Conservation (phyloP, 2,797 vertebrate species). For the Anas flavirostris region DNA sequence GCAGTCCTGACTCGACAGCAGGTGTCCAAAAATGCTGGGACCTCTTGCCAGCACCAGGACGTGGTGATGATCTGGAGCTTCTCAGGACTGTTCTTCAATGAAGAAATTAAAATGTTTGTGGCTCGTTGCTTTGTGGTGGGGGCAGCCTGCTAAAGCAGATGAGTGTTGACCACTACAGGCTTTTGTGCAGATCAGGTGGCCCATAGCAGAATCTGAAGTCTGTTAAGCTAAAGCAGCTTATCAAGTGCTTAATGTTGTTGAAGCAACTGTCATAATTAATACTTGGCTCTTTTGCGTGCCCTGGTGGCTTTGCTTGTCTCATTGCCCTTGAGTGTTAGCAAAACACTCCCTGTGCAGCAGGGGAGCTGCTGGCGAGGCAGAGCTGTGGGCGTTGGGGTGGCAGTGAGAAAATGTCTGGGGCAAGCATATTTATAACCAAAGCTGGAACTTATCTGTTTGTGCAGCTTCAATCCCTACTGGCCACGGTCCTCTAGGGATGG, state of each 20-base stretch:
- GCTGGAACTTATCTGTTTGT: background rate
- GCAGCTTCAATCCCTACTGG: background rate
- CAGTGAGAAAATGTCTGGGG: background rate
- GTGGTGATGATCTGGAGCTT: background rate
- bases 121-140: background rate
- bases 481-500: background rate
- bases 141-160: accelerated
- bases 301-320: background rate
- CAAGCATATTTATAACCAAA: background rate
- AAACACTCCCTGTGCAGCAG: background rate
- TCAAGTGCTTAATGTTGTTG: background rate
- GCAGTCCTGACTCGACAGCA: background rate
- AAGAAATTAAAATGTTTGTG: background rate
- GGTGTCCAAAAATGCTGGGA: background rate
- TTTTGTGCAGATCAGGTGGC: background rate
- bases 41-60: background rate
- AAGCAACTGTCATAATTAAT: background rate
- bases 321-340: background rate
- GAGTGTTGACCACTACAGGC: accelerated
- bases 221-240: slow-evolving; percentile 21
- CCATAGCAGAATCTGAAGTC: background rate
- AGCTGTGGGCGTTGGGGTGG: accelerated
- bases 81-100: background rate
- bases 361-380: background rate
- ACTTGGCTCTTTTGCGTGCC: background rate